Conservation (phyloP, 2,113 vertebrate species). For the Alligator sinensis region DNA sequence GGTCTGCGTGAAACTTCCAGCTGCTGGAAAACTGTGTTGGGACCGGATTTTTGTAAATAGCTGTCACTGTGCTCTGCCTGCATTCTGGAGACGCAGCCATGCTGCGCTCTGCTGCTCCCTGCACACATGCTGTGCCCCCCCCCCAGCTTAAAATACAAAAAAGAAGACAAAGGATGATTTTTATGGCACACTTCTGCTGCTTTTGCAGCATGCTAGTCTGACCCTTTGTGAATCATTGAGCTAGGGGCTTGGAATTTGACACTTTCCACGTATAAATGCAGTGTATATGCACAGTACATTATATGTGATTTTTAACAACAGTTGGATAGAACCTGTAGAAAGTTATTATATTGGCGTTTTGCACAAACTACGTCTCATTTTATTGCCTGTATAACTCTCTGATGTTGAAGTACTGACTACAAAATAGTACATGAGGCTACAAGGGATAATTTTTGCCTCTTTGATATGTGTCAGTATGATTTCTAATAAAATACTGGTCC, state of each 20-base stretch:
- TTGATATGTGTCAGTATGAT: neutral
- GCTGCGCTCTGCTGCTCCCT: too few relatives aligned
- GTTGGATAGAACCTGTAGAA: neutral
- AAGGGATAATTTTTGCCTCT: neutral
- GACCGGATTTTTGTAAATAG: too few relatives aligned
- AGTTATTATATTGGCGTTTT: neutral
- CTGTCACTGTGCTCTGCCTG: too few relatives aligned
- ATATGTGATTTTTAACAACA: neutral
- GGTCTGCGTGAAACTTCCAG: too few relatives aligned
- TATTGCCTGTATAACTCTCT: neutral
- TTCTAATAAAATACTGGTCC: conserved; percentile 23
- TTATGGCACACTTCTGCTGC: too few relatives aligned
- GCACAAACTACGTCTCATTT: neutral
- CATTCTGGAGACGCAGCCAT: too few relatives aligned
- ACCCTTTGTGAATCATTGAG: neutral
- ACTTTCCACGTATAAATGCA: neutral
- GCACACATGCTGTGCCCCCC: too few relatives aligned
- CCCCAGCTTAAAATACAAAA: too few relatives aligned
- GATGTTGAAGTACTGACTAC: conserved; percentile 14
- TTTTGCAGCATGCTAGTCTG: too few relatives aligned
- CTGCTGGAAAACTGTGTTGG: too few relatives aligned
- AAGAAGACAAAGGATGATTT: too few relatives aligned
- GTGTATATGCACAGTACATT: neutral
- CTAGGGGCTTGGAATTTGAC: neutral
- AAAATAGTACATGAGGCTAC: neutral